Base-by-base conservation (phyloP, 2,888 invertebrate genomes). In the Eudemis profundana region DNA sequence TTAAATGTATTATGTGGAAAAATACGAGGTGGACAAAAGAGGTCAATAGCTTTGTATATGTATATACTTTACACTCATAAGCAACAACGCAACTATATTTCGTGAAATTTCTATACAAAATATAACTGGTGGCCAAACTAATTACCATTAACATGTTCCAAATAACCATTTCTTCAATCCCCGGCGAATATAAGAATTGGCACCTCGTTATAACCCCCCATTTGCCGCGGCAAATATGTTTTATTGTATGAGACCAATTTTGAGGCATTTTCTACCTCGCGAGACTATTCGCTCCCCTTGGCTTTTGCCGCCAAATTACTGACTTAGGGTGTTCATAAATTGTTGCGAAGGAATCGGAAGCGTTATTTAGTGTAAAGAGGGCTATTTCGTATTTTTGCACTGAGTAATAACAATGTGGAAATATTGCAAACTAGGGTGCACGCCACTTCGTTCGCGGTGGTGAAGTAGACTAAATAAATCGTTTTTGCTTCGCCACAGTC, bases 211-310 rank as follows among this genome's bases (percentile, higher is more conserved):
- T 66, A 72, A 59, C 74, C 80, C 79, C 77, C 75, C 79, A 78
- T 81, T 84, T 77, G 77, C 79, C 78, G 77, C 72, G 76, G 72
- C 82, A 84, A 85, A 85, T 84, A 83, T 82, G 80, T 83, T 79
- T 81, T 81, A 81, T 82, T 85, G 81, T 82, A 81, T 75, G 75
- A 74, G 74, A 78, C 78, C 83, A 78, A 84, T 85, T 65, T 59
- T 81, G 83, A 77, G 78, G 78, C 74, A 79, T 79, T 82, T 81
- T 77, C 82, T 76, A 85, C 84, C 83, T 77, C 75, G 72, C 73
- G 69, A 74, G 62, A 72, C 62, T 66, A 73, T 74, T 66, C 74
- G 75, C 78, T 79, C 83, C 86, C 83, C 81, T 76, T 50, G 77
- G 76, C 77, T 81, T 73, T 74, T 73, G 77, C 78, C 75, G 79